Base-by-base conservation (phyloP, 1,140 invertebrate species). In the Scaptomyza hsui region DNA sequence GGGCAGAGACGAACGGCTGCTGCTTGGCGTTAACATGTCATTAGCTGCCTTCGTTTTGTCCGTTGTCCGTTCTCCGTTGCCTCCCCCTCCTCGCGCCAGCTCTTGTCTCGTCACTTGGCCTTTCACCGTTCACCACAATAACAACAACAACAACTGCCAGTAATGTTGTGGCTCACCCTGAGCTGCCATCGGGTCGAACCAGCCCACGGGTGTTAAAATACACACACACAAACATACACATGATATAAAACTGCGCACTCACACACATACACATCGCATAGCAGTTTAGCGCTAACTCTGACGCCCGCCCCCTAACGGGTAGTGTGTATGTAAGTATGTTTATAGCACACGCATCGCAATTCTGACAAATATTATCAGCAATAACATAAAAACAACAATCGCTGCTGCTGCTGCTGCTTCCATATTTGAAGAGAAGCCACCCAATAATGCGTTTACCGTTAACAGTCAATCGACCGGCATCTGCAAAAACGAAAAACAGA, bases 161-260 rank as follows among this genome's bases (percentile, higher is more conserved):
- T 72, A 72, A 86, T 86, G 82, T 86, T 86, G 81, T 88, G 55
- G 81, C 81, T 86, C 81, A 86, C 81, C 81, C 81, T 86, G 81
- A 86, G 82, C 81, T 86, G 81, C 77, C 81, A 86, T 56, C 68
- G 52, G 82, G 77, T 86, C 82, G 78, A 62, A 51, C 71, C 81
- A 62, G 64, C 81, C 81, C 81, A 86, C 82, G 73, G 77, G 81
- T 75, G 81, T 85, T 85, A 80, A 80, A 80, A 77, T 69, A 37
- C 60, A 41, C 35, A 24, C 9, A 12, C 21, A 47, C 35, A 35
- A 32, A 24, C 12, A 15, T 49, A 19, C 39, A 41, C 7, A 18
- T 21, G 59, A 24, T 49, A 37, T 55, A 18, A 21, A 63, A 70
- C 39, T 48, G 21, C 59, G 19, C 16, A 26, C 18, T 13, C 37